A percentile compares a stretch with the other conserved stretches of the same genome.
phyloP scores from a whole-genome alignment of 2,888 invertebrate species.

The Byasa hedistus region DNA sequence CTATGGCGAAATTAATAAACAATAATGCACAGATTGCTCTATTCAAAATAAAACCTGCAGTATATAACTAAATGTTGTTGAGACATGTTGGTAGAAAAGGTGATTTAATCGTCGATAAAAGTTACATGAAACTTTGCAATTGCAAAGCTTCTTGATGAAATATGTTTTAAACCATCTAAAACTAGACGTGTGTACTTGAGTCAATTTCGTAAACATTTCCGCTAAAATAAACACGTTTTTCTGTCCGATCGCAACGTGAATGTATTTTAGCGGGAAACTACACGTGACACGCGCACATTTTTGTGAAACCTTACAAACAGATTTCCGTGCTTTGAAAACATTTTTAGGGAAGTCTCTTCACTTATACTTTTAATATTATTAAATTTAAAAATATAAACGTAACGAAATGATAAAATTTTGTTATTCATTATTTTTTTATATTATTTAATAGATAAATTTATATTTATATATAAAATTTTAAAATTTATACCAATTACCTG shows the following conservation, averaged over 20 bases:
- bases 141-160: no score
- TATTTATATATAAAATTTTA: no score
- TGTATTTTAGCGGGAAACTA: neutral
- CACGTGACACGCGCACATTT: slow-evolving; percentile 2
- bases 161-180: no score
- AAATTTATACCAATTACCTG: no score
- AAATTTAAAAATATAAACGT: no score
- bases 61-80: no score
- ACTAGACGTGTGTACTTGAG: neutral
- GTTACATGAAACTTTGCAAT: no score
- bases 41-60: no score
- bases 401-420: neutral
- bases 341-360: neutral
- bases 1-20: no score
- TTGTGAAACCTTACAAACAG: slow-evolving; percentile 11
- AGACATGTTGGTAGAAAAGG: no score
- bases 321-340: neutral
- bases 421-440: neutral
- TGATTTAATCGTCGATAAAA: no score
- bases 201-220: neutral
- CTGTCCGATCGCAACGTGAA: neutral
- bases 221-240: neutral
- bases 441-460: neutral
- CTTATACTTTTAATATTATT: neutral
- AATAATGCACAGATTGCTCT: no score